Evolutionary conservation across 2,113 vertebrate genomes (phyloP), one percentile per base, ranked within the genome.

Genomic region (Chlorodrepanis virens): DNA sequence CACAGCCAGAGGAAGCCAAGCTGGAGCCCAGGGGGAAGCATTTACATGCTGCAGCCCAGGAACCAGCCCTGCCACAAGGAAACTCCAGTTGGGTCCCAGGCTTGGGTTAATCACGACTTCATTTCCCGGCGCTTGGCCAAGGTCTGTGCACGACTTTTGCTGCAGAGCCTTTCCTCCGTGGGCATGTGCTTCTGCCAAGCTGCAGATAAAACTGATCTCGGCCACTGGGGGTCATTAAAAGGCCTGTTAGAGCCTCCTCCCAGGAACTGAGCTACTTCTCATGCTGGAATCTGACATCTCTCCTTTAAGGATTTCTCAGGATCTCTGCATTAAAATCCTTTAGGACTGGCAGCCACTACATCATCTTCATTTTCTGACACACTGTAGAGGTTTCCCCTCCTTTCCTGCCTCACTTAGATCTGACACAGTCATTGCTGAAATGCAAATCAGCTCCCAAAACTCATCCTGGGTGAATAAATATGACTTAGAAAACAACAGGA

Each of bases 201-300:
- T 78, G 59, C 8, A 2, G 87, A 96, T 72, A 88, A 91, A 96
- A 83, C 95, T 94, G 93, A 87, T 93, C 81, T 93, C 0, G 50
- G 94, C 96, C 95, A 96, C 95, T 94, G 91, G 96, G 93, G 93
- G 95, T 96, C 95, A 96, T 97, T 96, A 85, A 94, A 96, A 97
- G 93, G 89, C 93, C 93, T 96, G 57, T 39, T 39, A 94, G 91
- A 95, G 84, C 45, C 84, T 96, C 84, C 89, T 95, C 87, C 78
- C 70, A 63, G 70, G 52, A 83, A 63, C 0, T 2, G 39, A 92
- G 75, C 37, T 49, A 2, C 61, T 79, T 54, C 78, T 85, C 33
- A 7, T 7, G 27, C 70, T 79, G 40, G 31, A 87, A 42, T 42
- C 11, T 67, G 81, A 31, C 60, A 60, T 23, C 20, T 0, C 20